Evolutionary conservation across 2,113 vertebrate genomes (phyloP).

Genomic region (Upupa epops): DNA sequence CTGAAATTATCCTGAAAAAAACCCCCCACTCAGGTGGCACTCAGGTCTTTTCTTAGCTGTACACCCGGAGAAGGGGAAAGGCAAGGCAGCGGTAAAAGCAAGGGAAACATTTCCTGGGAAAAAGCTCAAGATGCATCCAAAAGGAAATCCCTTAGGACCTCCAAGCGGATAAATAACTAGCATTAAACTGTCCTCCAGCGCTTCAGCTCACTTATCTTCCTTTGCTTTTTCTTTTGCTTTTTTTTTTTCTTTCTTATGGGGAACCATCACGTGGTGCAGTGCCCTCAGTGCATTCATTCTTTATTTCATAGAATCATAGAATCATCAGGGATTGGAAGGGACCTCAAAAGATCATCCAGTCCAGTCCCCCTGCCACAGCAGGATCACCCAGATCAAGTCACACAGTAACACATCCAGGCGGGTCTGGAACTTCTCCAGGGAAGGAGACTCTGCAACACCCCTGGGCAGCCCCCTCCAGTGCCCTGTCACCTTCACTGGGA

Average conservation of each 20-base stretch:
- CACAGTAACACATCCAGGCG: no score
- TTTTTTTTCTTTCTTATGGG: neutral
- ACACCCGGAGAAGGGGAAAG: neutral
- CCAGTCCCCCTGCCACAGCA: no score
- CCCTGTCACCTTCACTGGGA: no score
- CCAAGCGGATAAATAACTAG: neutral
- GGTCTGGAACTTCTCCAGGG: no score
- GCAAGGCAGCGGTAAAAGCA: neutral
- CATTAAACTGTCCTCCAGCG: conserved; percentile 8
- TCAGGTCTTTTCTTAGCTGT: conserved; percentile 34
- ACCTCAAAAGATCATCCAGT: no score
- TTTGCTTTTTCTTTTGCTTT: neutral
- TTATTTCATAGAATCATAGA: no score
- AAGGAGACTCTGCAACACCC: no score
- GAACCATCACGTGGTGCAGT: neutral
- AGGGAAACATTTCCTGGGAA: conserved; percentile 8
- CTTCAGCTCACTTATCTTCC: neutral
- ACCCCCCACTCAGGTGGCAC: conserved; percentile 19
- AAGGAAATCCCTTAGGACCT: conserved; percentile 9
- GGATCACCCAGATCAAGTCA: no score
- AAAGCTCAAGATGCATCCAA: neutral
- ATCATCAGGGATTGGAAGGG: no score
- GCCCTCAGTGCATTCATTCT: neutral
- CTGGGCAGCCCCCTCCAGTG: no score
- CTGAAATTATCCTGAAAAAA: conserved; percentile 42